Evolutionary conservation across 2,888 invertebrate genomes (phyloP), one percentile per base, ranked within the genome.

Genomic region (Aleiodes alternator): DNA sequence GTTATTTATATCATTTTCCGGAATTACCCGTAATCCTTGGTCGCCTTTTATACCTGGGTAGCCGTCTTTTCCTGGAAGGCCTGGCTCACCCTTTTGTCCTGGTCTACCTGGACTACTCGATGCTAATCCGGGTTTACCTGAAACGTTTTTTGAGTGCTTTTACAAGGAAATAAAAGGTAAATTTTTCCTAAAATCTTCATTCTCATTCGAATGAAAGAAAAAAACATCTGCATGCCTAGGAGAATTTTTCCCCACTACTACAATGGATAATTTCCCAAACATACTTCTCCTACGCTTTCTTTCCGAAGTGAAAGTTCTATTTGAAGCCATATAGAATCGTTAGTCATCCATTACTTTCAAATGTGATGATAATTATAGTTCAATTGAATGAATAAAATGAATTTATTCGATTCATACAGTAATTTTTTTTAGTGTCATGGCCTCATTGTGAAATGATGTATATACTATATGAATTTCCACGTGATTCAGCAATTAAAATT

Each of bases 21-120:
- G 43, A 64, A 64, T 64, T 64, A 64, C 64, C 64, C 43, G 38
- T 14, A 48, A 64, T 23, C 64, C 64, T 43, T 14, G 43, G 8
- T 64, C 64, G 16, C 64, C 64, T 48, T 64, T 64, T 64, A 16
- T 64, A 23, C 64, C 64, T 64, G 64, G 64, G 9, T 64, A 64
- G 4, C 64, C 64, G 14, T 64, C 64, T 9, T 23, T 64, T 64
- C 64, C 64, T 1, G 64, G 64, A 64, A 48, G 16, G 14, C 64
- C 64, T 48, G 64, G 64, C 48, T 64, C 64, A 9, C 64, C 64
- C 23, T 64, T 43, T 64, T 64, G 43, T 43, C 64, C 64, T 64
- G 14, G 9, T 14, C 9, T 12, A 12, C 64, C 64, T 14, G 48
- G 48, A 64, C 16, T 64, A 43, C 64, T 34, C 14, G 48, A 48